Percentiles rank a stretch among this genome's conserved stretches.
Evolutionary conservation across 2,113 vertebrate species (phyloP).

Genomic region (Ictidomys tridecemlineatus): DNA sequence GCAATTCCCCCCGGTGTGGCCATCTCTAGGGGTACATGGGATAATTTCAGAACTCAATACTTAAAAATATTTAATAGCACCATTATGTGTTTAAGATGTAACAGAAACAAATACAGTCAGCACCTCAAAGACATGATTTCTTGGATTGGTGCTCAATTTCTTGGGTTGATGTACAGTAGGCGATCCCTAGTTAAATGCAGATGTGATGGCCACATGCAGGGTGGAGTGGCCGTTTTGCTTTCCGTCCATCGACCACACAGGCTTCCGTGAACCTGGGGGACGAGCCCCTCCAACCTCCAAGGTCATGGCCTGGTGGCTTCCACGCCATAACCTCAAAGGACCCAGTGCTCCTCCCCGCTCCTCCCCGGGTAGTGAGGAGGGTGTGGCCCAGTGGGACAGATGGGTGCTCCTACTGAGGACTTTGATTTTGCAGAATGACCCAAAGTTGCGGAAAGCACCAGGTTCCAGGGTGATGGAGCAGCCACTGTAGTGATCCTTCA

Average conservation of each 20-base stretch:
- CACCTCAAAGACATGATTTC: background rate
- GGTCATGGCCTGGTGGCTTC: background rate
- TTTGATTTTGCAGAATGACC: background rate
- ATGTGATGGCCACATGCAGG: background rate
- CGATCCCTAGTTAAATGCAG: background rate
- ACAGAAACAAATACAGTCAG: background rate
- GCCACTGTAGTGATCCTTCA: background rate
- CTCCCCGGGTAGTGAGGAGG: background rate
- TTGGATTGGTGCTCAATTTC: background rate
- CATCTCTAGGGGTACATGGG: background rate
- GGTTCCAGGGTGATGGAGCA: background rate
- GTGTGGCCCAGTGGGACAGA: rapidly evolving
- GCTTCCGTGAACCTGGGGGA: background rate
- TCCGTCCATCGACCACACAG: background rate
- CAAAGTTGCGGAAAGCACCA: background rate
- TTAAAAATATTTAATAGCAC: background rate
- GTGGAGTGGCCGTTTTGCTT: background rate
- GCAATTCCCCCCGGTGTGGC: background rate
- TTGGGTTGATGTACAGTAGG: background rate
- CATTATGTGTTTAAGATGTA: background rate
- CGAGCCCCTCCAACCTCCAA: background rate
- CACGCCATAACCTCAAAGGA: background rate
- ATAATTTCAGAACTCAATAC: background rate
- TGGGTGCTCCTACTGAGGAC: background rate
- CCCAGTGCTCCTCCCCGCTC: background rate